Evolutionary conservation across 2,888 invertebrate species (phyloP).

Genomic region (Acanthosoma haemorrhoidale): DNA sequence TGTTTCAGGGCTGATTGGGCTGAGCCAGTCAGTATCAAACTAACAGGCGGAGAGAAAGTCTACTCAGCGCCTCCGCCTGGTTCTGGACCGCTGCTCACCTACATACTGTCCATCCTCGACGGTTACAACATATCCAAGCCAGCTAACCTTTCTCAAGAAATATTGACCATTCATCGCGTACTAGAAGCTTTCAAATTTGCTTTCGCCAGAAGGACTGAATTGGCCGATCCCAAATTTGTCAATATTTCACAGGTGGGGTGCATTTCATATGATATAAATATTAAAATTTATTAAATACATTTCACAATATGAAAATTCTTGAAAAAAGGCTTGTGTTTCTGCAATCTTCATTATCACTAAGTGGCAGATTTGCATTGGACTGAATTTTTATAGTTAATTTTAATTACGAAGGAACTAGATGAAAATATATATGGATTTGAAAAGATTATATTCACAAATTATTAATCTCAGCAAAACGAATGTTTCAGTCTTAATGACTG

Average conservation of each 20-base stretch:
- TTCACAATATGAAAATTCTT: too few species aligned
- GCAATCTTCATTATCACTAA: too few species aligned
- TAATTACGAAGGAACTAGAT: too few species aligned
- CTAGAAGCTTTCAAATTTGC: constrained; percentile 89
- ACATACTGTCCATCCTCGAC: constrained; percentile 74
- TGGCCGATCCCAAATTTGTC: constrained; percentile 76
- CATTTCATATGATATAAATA: too few species aligned
- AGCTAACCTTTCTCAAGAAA: constrained; percentile 8
- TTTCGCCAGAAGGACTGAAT: constrained; percentile 74
- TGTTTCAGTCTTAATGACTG: too few species aligned
- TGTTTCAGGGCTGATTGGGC: constrained; percentile 58
- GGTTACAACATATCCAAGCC: constrained; percentile 45
- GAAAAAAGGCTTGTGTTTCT: too few species aligned
- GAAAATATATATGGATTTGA: too few species aligned
- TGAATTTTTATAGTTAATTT: too few species aligned
- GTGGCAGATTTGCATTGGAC: too few species aligned
- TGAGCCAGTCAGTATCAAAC: constrained; percentile 56
- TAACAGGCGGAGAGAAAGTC: constrained; percentile 55
- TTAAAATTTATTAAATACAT: too few species aligned
- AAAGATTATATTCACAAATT: too few species aligned
- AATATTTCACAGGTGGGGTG: constrained; percentile 63
- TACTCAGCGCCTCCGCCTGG: constrained; percentile 81
- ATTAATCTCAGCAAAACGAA: too few species aligned
- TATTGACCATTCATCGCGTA: constrained; percentile 58
- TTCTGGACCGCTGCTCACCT: constrained; percentile 71